phyloP scores from a whole-genome alignment of 2,888 invertebrate species.

The Piscicola geometra region DNA sequence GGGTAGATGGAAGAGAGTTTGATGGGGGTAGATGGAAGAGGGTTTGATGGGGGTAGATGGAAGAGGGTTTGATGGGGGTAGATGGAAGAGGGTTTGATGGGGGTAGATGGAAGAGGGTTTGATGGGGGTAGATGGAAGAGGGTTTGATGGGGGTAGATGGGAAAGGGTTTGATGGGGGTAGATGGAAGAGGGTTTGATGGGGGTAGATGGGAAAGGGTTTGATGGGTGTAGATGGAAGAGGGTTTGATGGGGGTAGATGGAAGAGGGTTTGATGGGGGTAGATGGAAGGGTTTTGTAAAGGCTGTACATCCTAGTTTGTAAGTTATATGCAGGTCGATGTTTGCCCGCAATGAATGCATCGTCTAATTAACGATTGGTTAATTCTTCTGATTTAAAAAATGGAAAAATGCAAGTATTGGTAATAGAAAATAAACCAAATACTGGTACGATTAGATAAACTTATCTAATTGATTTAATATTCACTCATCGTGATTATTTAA shows the following conservation, averaged over 20 bases:
- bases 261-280: background rate
- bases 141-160: background rate
- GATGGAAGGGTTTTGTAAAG: no score
- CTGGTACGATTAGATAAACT: no score
- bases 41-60: background rate
- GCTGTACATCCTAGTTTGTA: no score
- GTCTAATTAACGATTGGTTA: no score
- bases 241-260: background rate
- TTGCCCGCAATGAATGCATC: no score
- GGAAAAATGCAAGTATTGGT: no score
- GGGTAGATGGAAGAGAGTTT: background rate
- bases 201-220: background rate
- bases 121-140: background rate
- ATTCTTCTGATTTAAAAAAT: no score
- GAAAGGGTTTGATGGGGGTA: no score
- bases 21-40: background rate
- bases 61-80: background rate
- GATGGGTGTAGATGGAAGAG: background rate
- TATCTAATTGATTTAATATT: no score
- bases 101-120: background rate
- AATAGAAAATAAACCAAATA: no score
- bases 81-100: background rate
- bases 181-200: background rate
- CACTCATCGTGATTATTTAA: no score
- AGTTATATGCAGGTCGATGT: no score